A percentile compares a stretch with the other conserved stretches of the same genome.
phyloP scores from a whole-genome alignment of 2,888 invertebrate species.

The Drosophila ustulata region DNA sequence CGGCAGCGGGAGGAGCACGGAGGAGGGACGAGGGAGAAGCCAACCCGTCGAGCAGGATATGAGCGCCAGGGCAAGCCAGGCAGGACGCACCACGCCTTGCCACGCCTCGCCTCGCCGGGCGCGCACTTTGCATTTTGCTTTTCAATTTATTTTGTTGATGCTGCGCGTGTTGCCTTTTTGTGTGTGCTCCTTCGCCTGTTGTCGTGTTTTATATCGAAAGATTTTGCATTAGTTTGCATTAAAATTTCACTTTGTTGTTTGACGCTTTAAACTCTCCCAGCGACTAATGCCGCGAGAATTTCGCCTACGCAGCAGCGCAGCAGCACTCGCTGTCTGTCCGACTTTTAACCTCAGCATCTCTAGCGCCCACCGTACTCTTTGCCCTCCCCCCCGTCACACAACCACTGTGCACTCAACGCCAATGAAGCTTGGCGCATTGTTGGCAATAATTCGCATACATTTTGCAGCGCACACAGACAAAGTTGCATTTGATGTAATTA shows the following conservation, averaged over 20 bases:
- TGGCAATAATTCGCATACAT: slow-evolving; percentile 60
- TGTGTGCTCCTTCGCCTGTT: slow-evolving; percentile 12
- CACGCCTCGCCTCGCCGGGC: slow-evolving; percentile 21
- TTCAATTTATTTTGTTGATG: slow-evolving; percentile 73
- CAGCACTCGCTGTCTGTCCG: slow-evolving; percentile 1
- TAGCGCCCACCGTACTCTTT: neutral
- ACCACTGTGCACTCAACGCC: slow-evolving; percentile 22
- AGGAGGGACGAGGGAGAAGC: neutral
- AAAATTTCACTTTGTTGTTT: slow-evolving; percentile 79
- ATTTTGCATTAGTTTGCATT: slow-evolving; percentile 79
- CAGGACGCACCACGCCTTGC: neutral
- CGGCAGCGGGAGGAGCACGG: slow-evolving; percentile 10
- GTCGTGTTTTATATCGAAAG: slow-evolving; percentile 61
- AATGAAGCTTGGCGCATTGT: slow-evolving; percentile 48
- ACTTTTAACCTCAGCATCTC: neutral
- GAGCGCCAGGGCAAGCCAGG: slow-evolving; percentile 25
- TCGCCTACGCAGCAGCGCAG: slow-evolving; percentile 58
- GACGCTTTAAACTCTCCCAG: slow-evolving; percentile 51
- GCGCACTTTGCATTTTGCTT: slow-evolving; percentile 76
- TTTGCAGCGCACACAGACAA: slow-evolving; percentile 54
- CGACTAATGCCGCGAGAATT: slow-evolving; percentile 21
- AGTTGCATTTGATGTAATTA: slow-evolving; percentile 77
- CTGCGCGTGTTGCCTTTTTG: slow-evolving; percentile 45
- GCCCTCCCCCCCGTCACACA: too few relatives aligned
- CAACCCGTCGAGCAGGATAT: slow-evolving; percentile 35